Percentiles rank a stretch among this genome's conserved stretches.
phyloP scores from a whole-genome alignment of 2,888 invertebrate genomes.

The Bombylius discolor region DNA sequence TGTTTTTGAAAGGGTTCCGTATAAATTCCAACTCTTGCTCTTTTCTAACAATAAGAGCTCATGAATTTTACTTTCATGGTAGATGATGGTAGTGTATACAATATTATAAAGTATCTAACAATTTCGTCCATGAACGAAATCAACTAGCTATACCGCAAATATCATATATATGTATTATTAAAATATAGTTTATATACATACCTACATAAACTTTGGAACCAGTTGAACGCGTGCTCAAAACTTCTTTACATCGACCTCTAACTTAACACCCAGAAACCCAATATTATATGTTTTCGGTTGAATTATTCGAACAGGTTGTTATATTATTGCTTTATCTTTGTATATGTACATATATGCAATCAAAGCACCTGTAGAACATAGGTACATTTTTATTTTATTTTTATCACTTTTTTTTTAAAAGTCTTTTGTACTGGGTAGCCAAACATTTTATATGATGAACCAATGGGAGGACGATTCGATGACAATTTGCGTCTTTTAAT shows the following conservation, averaged over 20 bases:
- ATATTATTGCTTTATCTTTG: not conserved
- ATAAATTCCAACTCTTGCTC: too few relatives aligned
- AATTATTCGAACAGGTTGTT: not conserved
- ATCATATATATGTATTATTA: too few relatives aligned
- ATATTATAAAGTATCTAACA: too few relatives aligned
- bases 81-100: too few relatives aligned
- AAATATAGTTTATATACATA: too few relatives aligned
- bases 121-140: too few relatives aligned
- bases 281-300: not conserved
- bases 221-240: not conserved
- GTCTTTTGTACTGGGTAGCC: not conserved
- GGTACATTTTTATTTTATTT: too few relatives aligned
- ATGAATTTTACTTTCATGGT: too few relatives aligned
- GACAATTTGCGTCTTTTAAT: slow-evolving; percentile 1
- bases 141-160: too few relatives aligned
- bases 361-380: not conserved
- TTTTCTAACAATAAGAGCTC: too few relatives aligned
- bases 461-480: slow-evolving; percentile 2
- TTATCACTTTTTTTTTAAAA: too few relatives aligned
- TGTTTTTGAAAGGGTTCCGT: too few relatives aligned
- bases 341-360: not conserved
- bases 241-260: not conserved
- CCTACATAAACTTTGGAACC: not conserved
- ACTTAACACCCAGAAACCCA: not conserved
- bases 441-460: not conserved